Base-by-base conservation (phyloP, 2,797 vertebrate genomes). In the Streptopelia turtur region DNA sequence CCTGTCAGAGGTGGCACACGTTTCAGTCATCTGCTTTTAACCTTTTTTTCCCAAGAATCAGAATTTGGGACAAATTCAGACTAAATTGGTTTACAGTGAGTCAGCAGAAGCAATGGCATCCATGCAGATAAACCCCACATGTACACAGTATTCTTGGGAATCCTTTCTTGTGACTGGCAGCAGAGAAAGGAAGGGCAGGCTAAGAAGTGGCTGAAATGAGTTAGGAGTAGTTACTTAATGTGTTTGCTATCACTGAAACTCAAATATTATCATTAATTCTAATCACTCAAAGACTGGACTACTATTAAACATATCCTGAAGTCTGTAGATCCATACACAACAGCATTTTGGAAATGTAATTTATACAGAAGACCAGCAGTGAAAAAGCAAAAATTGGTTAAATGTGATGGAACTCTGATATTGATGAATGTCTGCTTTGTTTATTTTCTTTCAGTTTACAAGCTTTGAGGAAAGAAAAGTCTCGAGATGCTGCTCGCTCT, bases 381-480 rank as follows among this genome's bases (percentile, higher is more conserved):
- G 47, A 69, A 83, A 95, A 93, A 86, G 6, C 30, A 66, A n/a
- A n/a, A 94, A 13, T 22, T 39, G n/a, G 45, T 77, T 83, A 41
- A 78, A 52, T 74, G 50, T 91, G 63, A 61, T 71, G 91, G 78
- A 86, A 57, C 18, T 5, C 35, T 90, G 69, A 90, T 96, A 91
- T 60, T 97, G 91, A 97, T 94, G n/a, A 88, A 93, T 76, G 16
- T 59, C 28, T 86, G 13, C 57, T 95, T 93, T 92, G 20, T 83
- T 70, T 93, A 82, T 91, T 97, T 96, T 68, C 95, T 97, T 96
- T 90, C 97, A 99, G 99, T 98, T 98, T 99, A 97, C 99, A 99
- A 99, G 99, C 99, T 95, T 97, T 99, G 98, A 98, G 99, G 97
- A 99, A 99, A 96, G 99, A 99, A 97, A 99, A 99, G 97, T 99